Percentiles rank a stretch among this genome's conserved stretches.
Evolutionary conservation across 2,888 invertebrate genomes (phyloP).

Genomic region (Cantharis lateralis): DNA sequence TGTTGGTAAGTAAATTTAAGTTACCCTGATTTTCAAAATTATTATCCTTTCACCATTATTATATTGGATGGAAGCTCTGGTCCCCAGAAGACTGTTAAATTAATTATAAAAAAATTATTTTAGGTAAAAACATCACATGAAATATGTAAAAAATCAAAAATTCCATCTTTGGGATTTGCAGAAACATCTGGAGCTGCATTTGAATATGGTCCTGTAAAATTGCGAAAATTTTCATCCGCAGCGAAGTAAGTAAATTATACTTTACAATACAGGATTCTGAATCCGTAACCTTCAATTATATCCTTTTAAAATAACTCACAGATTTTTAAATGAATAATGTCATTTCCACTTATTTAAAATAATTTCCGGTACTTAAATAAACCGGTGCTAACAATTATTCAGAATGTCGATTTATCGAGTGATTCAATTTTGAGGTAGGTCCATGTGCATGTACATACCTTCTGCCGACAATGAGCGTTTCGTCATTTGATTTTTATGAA

Average conservation of each 20-base stretch:
- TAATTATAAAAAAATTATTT: constrained; percentile 32
- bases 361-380: not conserved
- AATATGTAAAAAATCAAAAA: constrained; percentile 69
- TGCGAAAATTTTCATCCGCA: constrained; percentile 66
- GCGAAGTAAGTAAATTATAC: constrained; percentile 63
- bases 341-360: not conserved
- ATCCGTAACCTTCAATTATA: not conserved
- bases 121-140: constrained; percentile 78
- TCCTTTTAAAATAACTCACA: not conserved
- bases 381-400: not conserved
- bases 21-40: too few relatives aligned
- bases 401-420: not conserved
- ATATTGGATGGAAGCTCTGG: too few relatives aligned
- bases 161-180: constrained; percentile 77
- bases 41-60: too few relatives aligned
- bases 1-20: constrained; percentile 69
- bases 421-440: not conserved
- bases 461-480: not conserved
- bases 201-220: constrained; percentile 68
- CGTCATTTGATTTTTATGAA: not conserved
- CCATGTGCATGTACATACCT: not conserved
- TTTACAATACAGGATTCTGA: not conserved
- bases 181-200: constrained; percentile 83
- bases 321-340: not conserved
- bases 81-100: not conserved